Base-by-base conservation (phyloP, 2,113 vertebrate species). In the Nothobranchius furzeri region DNA sequence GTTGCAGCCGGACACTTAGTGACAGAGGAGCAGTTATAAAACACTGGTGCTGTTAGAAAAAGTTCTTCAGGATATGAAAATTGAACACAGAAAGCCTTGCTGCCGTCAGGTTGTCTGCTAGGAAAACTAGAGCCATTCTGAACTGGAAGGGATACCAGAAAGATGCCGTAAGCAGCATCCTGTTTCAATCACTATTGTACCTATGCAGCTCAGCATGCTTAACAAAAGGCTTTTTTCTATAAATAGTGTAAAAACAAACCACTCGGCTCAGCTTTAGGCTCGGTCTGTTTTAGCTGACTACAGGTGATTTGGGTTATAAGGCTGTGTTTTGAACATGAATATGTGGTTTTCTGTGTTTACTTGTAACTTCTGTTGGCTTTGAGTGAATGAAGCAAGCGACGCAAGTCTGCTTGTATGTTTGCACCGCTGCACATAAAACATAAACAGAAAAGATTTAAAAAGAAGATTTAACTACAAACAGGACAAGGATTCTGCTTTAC, bases 381-480 rank as follows among this genome's bases (percentile, higher is more conserved):
- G 73, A 70, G 25, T 71, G 73, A 83, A 49, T 81, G 79, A 75
- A 65, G 36, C 36, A 10, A 46, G 66, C 53, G 37, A 63, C 75
- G 68, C 74, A 55, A 78, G 83, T 67, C 37, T 79, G 81, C 85
- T 53, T 75, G 76, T 84, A 46, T 71, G 72, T 84, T 76, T 77
- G 61, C 60, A 68, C 54, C 70, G 70, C 45, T 71, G 60, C 68
- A 75, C 49, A 40, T 61, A 53, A 79, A 71, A 55, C 71, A 64
- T 79, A 76, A 76, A 58, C 68, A 50, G 66, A 78, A 42, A 77
- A 65, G 65, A 70, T 73, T 67, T 57, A 60, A 68, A 49, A 45
- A 46, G 36, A 37, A 61, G n/a, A 57, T 54, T 43, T 45, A 55
- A 55, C 48, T 52, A 47, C 24, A 17, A 48, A 35, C 57, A 53